These are phyloP conservation scores for Bembecia ichneumoniformis DNA, from an alignment of 2,888 invertebrate genomes.

Conservation along the genomic window DNA sequence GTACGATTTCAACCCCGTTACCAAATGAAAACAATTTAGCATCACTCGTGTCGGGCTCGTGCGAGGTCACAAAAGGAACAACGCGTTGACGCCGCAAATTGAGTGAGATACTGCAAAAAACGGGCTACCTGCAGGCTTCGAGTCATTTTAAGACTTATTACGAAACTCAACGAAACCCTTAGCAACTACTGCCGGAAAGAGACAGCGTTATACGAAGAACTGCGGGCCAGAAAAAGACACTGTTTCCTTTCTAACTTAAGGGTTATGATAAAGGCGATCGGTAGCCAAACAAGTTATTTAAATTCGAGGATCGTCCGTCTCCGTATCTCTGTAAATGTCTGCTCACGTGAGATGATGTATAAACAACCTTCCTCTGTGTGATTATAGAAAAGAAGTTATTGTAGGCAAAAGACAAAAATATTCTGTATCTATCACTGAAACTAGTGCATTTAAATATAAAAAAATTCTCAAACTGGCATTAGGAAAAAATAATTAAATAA, in stretches of 20 bases:
- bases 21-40: too few relatives aligned
- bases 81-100: slow-evolving; percentile 38
- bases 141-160: slow-evolving; percentile 31
- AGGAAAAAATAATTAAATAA: too few relatives aligned
- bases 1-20: too few relatives aligned
- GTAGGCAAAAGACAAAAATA: too few relatives aligned
- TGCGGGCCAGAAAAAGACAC: slow-evolving; percentile 34
- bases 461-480: too few relatives aligned
- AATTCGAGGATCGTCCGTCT: slow-evolving; percentile 45
- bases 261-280: slow-evolving; percentile 54
- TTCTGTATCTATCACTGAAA: too few relatives aligned
- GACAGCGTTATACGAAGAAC: slow-evolving; percentile 23
- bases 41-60: slow-evolving; percentile 29
- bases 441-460: too few relatives aligned
- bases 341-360: too few relatives aligned
- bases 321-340: slow-evolving; percentile 10
- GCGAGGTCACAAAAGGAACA: slow-evolving; percentile 41
- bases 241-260: slow-evolving; percentile 34
- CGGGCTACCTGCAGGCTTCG: slow-evolving; percentile 48
- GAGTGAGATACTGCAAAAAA: slow-evolving; percentile 53
- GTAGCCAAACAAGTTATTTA: slow-evolving; percentile 66
- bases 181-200: slow-evolving; percentile 18
- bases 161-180: slow-evolving; percentile 4
- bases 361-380: too few relatives aligned
- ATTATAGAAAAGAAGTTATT: too few relatives aligned